Conservation (phyloP, 2,797 vertebrate species). For the Aldrovandia affinis region DNA sequence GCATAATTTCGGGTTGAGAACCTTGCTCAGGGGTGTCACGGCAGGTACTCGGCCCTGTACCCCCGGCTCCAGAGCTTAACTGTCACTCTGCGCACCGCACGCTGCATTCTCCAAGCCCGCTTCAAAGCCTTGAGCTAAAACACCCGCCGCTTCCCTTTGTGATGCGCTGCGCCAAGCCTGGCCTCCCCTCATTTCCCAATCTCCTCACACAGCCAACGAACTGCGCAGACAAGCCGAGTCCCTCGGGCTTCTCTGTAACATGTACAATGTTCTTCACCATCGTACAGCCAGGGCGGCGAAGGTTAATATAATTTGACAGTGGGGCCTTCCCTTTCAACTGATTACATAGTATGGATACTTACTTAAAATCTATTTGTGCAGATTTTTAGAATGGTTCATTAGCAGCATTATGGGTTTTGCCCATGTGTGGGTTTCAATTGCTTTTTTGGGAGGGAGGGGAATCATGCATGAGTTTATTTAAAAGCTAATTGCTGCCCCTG, state of each 20-base stretch:
- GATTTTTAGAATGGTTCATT: not conserved
- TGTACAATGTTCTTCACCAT: not conserved
- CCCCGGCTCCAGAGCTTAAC: not conserved
- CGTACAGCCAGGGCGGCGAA: not conserved
- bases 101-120: not conserved
- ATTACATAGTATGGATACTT: not conserved
- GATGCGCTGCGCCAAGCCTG: not conserved
- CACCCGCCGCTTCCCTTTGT: not conserved
- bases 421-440: not conserved
- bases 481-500: not conserved
- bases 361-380: not conserved
- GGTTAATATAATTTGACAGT: not conserved
- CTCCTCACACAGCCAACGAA: not conserved
- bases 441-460: not conserved
- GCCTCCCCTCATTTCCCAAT: not conserved
- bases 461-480: not conserved
- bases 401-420: not conserved
- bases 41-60: not conserved
- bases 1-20: not conserved
- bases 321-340: not conserved
- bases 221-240: not conserved
- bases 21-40: not conserved
- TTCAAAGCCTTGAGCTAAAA: not conserved
- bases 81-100: not conserved
- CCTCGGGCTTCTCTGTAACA: not conserved